These are phyloP conservation scores for Muscicapa comitata DNA, from an alignment of 2,797 vertebrate genomes.

Conservation along the genomic window DNA sequence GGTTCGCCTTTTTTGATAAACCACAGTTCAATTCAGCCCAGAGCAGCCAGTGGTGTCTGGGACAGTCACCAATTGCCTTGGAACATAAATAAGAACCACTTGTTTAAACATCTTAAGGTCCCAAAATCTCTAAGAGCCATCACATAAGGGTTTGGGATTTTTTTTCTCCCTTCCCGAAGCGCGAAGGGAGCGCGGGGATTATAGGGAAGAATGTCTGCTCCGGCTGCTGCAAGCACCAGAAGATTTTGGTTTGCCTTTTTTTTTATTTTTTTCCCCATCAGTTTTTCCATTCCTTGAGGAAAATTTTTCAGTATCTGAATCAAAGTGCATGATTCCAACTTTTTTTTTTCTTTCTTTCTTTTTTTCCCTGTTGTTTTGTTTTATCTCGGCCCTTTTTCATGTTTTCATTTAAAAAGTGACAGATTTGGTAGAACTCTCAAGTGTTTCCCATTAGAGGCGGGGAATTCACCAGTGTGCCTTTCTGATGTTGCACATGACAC, in stretches of 20 bases:
- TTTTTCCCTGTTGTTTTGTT: conserved; percentile 46
- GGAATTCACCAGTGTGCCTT: conserved; percentile 33
- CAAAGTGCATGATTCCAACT: conserved; percentile 60
- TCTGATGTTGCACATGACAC: conserved; percentile 16
- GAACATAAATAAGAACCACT: conserved; percentile 43
- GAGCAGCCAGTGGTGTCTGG: not conserved
- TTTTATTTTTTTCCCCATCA: not conserved
- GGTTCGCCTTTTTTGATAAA: not conserved
- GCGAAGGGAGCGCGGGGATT: not conserved
- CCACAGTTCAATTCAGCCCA: not conserved
- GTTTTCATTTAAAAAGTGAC: conserved; percentile 63
- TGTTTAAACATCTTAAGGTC: conserved; percentile 53
- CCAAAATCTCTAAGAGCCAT: conserved; percentile 19
- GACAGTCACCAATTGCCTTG: not conserved
- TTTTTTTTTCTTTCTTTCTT: not conserved
- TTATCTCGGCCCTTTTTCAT: conserved; percentile 51
- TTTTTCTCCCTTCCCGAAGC: not conserved
- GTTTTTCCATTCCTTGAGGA: conserved; percentile 69
- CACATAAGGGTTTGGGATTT: not conserved
- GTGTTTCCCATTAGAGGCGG: conserved; percentile 71
- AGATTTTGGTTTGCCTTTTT: conserved; percentile 37
- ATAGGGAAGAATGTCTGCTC: conserved; percentile 32
- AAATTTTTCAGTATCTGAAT: conserved; percentile 71
- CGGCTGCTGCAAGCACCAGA: not conserved
- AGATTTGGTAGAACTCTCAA: conserved; percentile 37